Evolutionary conservation across 2,888 invertebrate genomes (phyloP).

Genomic region (Polylopha cassiicola): DNA sequence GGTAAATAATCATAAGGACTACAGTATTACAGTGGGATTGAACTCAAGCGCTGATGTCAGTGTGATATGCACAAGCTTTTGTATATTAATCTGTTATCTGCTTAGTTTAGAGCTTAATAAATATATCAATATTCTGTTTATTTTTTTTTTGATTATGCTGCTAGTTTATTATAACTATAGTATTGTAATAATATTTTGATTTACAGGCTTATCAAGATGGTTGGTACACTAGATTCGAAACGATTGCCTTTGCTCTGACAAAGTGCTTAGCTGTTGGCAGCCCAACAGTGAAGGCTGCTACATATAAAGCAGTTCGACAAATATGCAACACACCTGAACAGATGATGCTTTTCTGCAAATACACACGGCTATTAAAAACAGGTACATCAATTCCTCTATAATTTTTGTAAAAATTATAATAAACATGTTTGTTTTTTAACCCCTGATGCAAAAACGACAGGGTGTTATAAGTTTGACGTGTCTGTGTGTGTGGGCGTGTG

Average conservation of each 20-base stretch:
- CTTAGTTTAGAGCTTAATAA: too few species aligned
- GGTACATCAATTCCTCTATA: slow-evolving; percentile 35
- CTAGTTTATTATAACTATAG: background rate
- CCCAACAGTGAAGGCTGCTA: slow-evolving; percentile 63
- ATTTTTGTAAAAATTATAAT: background rate
- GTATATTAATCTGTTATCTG: too few species aligned
- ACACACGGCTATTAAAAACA: slow-evolving; percentile 69
- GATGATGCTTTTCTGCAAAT: slow-evolving; percentile 80
- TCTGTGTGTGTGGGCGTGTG: too few species aligned
- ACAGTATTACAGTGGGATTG: too few species aligned
- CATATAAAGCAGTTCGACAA: slow-evolving; percentile 71
- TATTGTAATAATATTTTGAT: slow-evolving; percentile 16
- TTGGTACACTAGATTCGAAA: slow-evolving; percentile 72
- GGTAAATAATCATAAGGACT: slow-evolving; percentile 40
- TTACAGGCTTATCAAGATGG: slow-evolving; percentile 69
- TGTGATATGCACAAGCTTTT: too few species aligned
- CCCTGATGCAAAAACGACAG: too few species aligned
- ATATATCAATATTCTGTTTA: too few species aligned
- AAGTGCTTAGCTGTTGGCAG: slow-evolving; percentile 70
- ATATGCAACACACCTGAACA: slow-evolving; percentile 80
- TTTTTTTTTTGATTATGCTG: slow-evolving; percentile 4
- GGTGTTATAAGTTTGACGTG: too few species aligned
- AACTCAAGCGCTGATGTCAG: too few species aligned
- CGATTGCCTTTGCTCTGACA: slow-evolving; percentile 80
- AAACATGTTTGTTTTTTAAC: too few species aligned